These are phyloP conservation scores for Incurvaria masculella DNA, from an alignment of 2,888 invertebrate species.

Conservation along the genomic window DNA sequence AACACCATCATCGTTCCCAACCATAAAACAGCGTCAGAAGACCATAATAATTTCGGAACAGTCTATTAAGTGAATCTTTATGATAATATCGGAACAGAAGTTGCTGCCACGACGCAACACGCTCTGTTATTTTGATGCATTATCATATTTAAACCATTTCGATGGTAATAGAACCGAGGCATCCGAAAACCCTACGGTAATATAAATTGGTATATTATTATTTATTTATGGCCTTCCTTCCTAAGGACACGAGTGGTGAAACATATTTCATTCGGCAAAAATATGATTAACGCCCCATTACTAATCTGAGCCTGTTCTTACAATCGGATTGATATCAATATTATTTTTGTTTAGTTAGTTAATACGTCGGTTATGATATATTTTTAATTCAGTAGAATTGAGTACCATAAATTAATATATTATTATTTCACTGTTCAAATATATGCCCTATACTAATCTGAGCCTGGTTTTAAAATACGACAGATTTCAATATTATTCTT, in stretches of 20 bases:
- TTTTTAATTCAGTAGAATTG: too few species aligned
- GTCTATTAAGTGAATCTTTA: conserved; percentile 56
- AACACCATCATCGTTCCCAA: conserved; percentile 33
- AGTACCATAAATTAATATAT: too few species aligned
- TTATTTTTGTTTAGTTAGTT: too few species aligned
- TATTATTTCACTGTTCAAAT: too few species aligned
- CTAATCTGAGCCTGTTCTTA: not conserved
- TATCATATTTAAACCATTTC: conserved; percentile 58
- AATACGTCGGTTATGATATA: too few species aligned
- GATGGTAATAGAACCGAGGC: conserved; percentile 57
- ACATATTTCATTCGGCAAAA: conserved; percentile 55
- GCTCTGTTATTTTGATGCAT: conserved; percentile 55
- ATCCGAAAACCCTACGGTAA: conserved; percentile 51
- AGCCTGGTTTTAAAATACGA: too few species aligned
- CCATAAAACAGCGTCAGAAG: conserved; percentile 44
- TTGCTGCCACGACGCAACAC: conserved; percentile 44
- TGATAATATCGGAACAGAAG: conserved; percentile 53
- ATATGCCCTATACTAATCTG: too few species aligned
- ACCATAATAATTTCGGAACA: conserved; percentile 52
- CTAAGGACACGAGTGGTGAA: conserved; percentile 46
- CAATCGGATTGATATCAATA: too few species aligned
- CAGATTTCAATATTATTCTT: too few species aligned
- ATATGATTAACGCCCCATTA: conserved; percentile 30
- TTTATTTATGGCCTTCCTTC: conserved; percentile 57
- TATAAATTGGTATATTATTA: conserved; percentile 58